Conservation (phyloP, 1,140 invertebrate genomes). For the Chironomus tepperi region DNA sequence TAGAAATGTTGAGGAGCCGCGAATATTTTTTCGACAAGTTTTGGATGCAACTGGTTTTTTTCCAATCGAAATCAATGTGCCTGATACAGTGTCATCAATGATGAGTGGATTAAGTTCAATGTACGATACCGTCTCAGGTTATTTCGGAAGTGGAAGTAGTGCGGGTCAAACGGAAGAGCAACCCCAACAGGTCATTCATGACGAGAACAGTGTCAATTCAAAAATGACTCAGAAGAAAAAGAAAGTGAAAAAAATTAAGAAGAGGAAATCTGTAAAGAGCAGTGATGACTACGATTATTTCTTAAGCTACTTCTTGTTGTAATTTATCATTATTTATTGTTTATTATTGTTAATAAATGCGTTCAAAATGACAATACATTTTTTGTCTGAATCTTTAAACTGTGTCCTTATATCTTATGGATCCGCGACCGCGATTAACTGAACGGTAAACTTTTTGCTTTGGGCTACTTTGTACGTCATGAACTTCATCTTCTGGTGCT, state of each 20-base stretch:
- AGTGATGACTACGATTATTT: neutral
- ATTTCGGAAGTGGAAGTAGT: neutral
- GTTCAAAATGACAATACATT: neutral
- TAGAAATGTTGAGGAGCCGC: neutral
- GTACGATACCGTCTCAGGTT: neutral
- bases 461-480: neutral
- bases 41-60: neutral
- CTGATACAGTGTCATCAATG: neutral
- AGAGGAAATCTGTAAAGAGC: neutral
- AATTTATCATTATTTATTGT: neutral
- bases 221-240: neutral
- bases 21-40: constrained; percentile 14
- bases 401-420: neutral
- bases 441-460: neutral
- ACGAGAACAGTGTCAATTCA: neutral
- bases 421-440: neutral
- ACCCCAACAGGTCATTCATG: neutral
- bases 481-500: neutral
- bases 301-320: neutral
- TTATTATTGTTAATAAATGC: neutral
- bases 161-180: neutral
- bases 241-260: neutral
- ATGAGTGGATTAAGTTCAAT: constrained; percentile 12
- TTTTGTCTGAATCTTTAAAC: neutral
- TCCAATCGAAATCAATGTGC: constrained; percentile 2